Percentiles rank a stretch among this genome's conserved stretches.
phyloP scores from a whole-genome alignment of 2,888 invertebrate species.

The Parascotia fuliginaria region DNA sequence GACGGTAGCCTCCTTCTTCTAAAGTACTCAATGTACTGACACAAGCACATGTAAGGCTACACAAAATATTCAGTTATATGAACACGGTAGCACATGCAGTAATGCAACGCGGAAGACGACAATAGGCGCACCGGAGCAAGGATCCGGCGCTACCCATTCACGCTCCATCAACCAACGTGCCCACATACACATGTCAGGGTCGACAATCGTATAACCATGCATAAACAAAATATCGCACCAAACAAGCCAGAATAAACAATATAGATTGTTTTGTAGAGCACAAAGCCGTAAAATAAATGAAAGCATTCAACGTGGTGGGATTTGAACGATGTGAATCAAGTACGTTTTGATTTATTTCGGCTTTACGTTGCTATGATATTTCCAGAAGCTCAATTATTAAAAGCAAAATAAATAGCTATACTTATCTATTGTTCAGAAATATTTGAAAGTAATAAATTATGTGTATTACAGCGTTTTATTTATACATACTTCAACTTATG shows the following conservation, averaged over 20 bases:
- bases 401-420: neutral
- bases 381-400: neutral
- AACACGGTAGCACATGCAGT: constrained; percentile 28
- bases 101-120: constrained; percentile 74
- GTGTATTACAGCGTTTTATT: too few relatives aligned
- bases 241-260: constrained; percentile 23
- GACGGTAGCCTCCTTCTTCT: constrained; percentile 7
- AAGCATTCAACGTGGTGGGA: constrained; percentile 20
- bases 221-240: constrained; percentile 18
- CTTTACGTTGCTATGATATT: constrained; percentile 20
- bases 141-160: constrained; percentile 76
- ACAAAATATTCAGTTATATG: constrained; percentile 9
- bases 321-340: constrained; percentile 30
- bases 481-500: constrained; percentile 26
- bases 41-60: constrained; percentile 2
- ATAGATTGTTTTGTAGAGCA: constrained; percentile 35
- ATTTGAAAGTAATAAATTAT: neutral
- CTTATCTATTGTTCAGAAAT: neutral
- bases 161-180: constrained; percentile 70
- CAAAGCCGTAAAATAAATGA: constrained; percentile 32
- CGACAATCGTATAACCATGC: constrained; percentile 22
- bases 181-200: constrained; percentile 50
- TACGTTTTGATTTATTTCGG: constrained; percentile 28
- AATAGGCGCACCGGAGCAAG: constrained; percentile 73
- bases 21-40: constrained; percentile 15